phyloP scores from a whole-genome alignment of 2,888 invertebrate genomes.

The Plagodis pulveraria region DNA sequence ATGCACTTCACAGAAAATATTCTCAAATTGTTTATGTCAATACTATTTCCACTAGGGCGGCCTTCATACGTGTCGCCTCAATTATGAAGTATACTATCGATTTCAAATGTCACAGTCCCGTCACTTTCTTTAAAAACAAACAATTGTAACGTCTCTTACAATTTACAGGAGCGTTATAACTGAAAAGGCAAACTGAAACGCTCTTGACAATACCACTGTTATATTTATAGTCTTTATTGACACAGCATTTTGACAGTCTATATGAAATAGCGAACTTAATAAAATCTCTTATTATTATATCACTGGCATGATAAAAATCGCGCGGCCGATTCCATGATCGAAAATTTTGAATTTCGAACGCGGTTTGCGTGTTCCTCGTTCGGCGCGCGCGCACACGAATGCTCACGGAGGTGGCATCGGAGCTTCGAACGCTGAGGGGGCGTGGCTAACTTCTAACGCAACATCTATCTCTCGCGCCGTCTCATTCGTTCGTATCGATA shows the following conservation, averaged over 20 bases:
- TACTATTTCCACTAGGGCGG: slow-evolving; percentile 55
- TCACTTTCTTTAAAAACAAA: slow-evolving; percentile 74
- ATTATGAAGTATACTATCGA: slow-evolving; percentile 60
- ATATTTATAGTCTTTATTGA: slow-evolving; percentile 49
- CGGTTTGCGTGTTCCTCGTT: slow-evolving; percentile 65
- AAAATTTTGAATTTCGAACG: slow-evolving; percentile 53
- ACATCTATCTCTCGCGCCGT: slow-evolving; percentile 68
- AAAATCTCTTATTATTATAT: slow-evolving; percentile 27
- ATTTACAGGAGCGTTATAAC: slow-evolving; percentile 64
- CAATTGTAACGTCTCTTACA: slow-evolving; percentile 54
- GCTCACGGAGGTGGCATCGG: slow-evolving; percentile 76
- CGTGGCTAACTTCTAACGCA: slow-evolving; percentile 81
- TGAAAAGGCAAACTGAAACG: slow-evolving; percentile 74
- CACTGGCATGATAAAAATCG: slow-evolving; percentile 60
- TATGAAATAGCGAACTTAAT: slow-evolving; percentile 32
- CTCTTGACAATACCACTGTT: slow-evolving; percentile 51
- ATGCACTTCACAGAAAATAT: slow-evolving; percentile 67
- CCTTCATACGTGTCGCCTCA: slow-evolving; percentile 57
- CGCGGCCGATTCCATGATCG: slow-evolving; percentile 65
- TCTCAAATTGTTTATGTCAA: slow-evolving; percentile 57
- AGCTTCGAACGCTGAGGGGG: slow-evolving; percentile 66
- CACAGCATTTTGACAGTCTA: slow-evolving; percentile 45
- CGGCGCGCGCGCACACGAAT: slow-evolving; percentile 84
- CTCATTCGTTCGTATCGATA: slow-evolving; percentile 46
- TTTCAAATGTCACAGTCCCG: slow-evolving; percentile 76